These are phyloP conservation scores for Hydrolagus colliei DNA, from an alignment of 2,797 vertebrate species.

Conservation along the genomic window DNA sequence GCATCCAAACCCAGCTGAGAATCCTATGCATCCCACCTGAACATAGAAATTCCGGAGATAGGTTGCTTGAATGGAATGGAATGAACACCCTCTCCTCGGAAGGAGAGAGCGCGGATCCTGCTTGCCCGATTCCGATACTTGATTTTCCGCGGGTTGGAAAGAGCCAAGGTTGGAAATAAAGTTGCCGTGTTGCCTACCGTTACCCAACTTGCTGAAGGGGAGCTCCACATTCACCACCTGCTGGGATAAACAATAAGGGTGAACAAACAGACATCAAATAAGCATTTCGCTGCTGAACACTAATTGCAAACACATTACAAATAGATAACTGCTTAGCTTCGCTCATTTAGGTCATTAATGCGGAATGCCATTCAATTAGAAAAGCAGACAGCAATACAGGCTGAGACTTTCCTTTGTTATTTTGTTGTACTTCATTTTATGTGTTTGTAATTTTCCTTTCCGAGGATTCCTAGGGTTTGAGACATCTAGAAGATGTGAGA, in stretches of 20 bases:
- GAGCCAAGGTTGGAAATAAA: background rate
- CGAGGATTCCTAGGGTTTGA: no score
- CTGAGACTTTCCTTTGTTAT: background rate
- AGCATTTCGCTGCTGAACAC: slow-evolving; percentile 12
- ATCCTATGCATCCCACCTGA: no score
- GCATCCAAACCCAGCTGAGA: no score
- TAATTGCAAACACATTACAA: slow-evolving; percentile 30
- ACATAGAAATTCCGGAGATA: no score
- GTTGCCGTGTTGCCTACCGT: background rate
- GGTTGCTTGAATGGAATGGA: no score
- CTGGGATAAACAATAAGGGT: slow-evolving; percentile 28
- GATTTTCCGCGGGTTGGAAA: no score
- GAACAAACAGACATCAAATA: slow-evolving; percentile 17
- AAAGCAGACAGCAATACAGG: background rate
- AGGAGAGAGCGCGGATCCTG: no score
- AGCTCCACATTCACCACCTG: background rate
- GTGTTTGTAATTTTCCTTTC: background rate
- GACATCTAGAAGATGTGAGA: no score
- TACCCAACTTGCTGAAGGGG: background rate
- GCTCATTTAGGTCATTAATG: slow-evolving; percentile 29
- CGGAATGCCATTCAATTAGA: background rate
- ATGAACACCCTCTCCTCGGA: no score
- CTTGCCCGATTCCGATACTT: no score
- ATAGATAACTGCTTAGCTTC: slow-evolving; percentile 15
- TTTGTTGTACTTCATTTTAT: background rate